Percentiles rank a stretch among this genome's conserved stretches.
phyloP scores from a whole-genome alignment of 2,113 vertebrate species.

The Chamaetylas fuelleborni region DNA sequence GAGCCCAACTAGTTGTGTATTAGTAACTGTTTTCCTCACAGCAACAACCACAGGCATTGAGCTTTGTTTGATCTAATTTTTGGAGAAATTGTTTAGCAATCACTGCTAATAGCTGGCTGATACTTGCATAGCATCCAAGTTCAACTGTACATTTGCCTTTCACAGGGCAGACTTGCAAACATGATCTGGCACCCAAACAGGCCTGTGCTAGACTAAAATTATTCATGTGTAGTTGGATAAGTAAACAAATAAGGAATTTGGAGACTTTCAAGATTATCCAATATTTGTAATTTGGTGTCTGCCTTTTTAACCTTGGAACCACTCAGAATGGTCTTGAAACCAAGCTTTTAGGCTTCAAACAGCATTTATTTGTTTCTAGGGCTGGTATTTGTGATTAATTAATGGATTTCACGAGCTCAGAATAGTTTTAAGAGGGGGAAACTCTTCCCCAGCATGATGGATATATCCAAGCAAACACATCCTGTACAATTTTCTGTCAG shows the following conservation, averaged over 20 bases:
- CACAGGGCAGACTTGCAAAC: constrained; percentile 52
- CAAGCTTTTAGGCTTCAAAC: background rate
- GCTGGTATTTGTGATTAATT: background rate
- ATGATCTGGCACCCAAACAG: constrained; percentile 56
- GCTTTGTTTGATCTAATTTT: constrained; percentile 19
- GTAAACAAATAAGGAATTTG: constrained; percentile 70
- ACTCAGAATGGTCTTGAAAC: background rate
- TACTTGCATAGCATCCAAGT: background rate
- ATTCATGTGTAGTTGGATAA: constrained; percentile 53
- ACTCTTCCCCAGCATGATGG: background rate
- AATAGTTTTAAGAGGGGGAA: background rate
- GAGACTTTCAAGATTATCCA: constrained; percentile 4
- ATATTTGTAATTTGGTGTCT: background rate
- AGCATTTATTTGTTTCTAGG: background rate
- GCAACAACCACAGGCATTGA: background rate
- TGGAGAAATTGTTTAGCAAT: background rate
- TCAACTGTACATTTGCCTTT: constrained; percentile 40
- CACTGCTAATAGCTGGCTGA: constrained; percentile 2
- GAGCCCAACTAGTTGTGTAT: background rate
- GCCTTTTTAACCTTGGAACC: background rate
- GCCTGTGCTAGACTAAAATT: constrained; percentile 64
- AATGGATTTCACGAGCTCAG: background rate
- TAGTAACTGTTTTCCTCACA: background rate
- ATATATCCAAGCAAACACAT: background rate
- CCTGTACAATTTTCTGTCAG: background rate